Evolutionary conservation across 2,113 vertebrate species (phyloP), one percentile per base, ranked within the genome.

Genomic region (Nanorana parkeri): DNA sequence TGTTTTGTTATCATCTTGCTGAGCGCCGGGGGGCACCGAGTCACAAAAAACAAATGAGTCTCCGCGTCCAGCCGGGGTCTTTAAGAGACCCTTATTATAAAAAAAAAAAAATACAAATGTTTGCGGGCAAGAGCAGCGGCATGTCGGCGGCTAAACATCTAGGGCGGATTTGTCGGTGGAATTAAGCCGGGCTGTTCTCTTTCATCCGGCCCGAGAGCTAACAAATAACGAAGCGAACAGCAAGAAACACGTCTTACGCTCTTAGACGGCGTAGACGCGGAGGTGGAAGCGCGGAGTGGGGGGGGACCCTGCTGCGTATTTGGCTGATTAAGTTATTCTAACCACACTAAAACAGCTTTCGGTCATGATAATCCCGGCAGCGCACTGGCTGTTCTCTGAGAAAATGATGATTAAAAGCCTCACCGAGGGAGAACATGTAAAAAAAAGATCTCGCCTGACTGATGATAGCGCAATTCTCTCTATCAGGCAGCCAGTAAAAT

Each of bases 261-360:
- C 51, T 68, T 56, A 58, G 54, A 74, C 56, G 36, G 55, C 58
- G 56, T 75, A 75, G 80, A 64, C 64, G 23, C 32, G n/a, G 80
- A 67, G 80, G 72, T 68, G 71, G 80, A 76, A 47, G 52, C 13
- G 61, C 67, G 69, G 69, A 66, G 69, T 83, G 71, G 80, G 72
- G 68, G 32, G 80, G 72, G 68, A 23, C 36, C 72, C 29, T 76
- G 80, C 72, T 60, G 80, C 16, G 72, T 68, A 60, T 83, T 83
- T 58, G 80, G 71, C 80, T 83, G 72, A 83, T 83, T 76, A 83
- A 83, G 80, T 83, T 83, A 76, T 83, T 83, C 80, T 66, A 83
- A 66, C 69, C 61, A 28, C 52, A 83, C 32, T 60, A 64, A 83
- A 83, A 83, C 71, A 76, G 71, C 72, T 83, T 54, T 76, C 32